Base-by-base conservation (phyloP, 92 coral and sea anemone genomes). In the Zoanthus solanderi region DNA sequence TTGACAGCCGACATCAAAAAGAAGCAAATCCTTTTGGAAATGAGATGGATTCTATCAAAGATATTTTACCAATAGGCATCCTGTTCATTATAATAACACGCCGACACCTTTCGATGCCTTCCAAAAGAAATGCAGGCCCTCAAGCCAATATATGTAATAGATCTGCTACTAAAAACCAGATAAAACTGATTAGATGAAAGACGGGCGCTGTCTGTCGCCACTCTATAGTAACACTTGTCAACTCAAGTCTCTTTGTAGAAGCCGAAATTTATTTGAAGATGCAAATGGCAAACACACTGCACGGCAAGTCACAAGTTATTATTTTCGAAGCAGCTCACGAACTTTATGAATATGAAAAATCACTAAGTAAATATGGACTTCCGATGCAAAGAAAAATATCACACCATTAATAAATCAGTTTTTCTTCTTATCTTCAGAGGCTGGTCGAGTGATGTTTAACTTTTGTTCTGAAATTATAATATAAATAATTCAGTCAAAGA, bases 1-100 rank as follows among this genome's bases (percentile, higher is more conserved):
- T 79, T 91, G 94, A 91, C 89, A 85, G 84, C 83, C 92, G 53
- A 85, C 85, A 88, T 91, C 94, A 83, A 81, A 65, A 80, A 79
- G 18, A 34, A 34, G 75, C 14, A 81, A 81, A 81, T 47, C 85
- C 85, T 63, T 44, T 34, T 81, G 45, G 85, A 65, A 81, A 81
- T 81, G 57, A 81, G 85, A 81, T 63, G 65, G 75, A 29, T 81
- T 66, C 72, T n/a, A 54, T 77, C 13, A 81, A 63, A 65, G 85
- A 81, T 81, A 81, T 75, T 63, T 63, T 81, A 44, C 44, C 85
- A n/a, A 65, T 45, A 65, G 85, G 65, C 75, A 60, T 46, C 42
- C 85, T 81, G 75, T 66, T 58, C 74, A 81, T 46, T 81, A 45
- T 13, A 63, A 81, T 61, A 81, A 81, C 85, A 66, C 75, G 58